Base-by-base conservation (phyloP, 2,113 vertebrate species). In the Capricornis sumatraensis region DNA sequence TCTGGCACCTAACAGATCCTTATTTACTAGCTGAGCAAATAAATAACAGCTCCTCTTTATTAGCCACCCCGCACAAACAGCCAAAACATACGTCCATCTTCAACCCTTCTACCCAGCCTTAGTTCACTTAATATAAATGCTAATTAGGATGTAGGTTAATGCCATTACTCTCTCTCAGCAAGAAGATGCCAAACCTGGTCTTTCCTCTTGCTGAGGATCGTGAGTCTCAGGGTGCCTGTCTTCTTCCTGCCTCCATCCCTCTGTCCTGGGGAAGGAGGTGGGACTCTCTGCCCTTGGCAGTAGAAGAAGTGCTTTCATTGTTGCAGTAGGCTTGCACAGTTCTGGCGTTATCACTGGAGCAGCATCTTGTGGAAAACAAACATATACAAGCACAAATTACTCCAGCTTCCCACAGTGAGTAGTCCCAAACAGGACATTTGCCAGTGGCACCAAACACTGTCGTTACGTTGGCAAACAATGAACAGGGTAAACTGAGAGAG, bases 111-210 rank as follows among this genome's bases (percentile, higher is more conserved):
- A 62, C 67, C 16, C n/a, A 23, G 64, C 25, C 55, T 25, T 19
- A 89, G 86, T 89, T 96, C 89, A 95, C 83, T 89, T 96, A 93
- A 93, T 92, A 97, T 96, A 97, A 97, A 97, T 96, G 96, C 93
- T 97, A 97, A 96, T 97, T 83, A 97, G 81, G 82, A 86, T 57
- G 30, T 64, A 16, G 25, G 89, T 89, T 53, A 89, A 94, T 87
- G 91, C 91, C 67, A 81, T 43, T 89, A 45, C 79, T 96, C 85
- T 83, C 64, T 96, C 85, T 76, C 67, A 57, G 64, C 2, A 28
- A 47, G 55, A 82, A 86, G 52, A 47, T 14, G 52, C 33, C 55
- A n/a, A 45, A 58, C 57, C 21, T 6, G 58, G 60, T 36, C 30
- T 74, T 89, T 85, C 53, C 52, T 60, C 23, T 57, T 93, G n/a